phyloP scores from a whole-genome alignment of 2,113 vertebrate genomes.

The Lanius collurio region DNA sequence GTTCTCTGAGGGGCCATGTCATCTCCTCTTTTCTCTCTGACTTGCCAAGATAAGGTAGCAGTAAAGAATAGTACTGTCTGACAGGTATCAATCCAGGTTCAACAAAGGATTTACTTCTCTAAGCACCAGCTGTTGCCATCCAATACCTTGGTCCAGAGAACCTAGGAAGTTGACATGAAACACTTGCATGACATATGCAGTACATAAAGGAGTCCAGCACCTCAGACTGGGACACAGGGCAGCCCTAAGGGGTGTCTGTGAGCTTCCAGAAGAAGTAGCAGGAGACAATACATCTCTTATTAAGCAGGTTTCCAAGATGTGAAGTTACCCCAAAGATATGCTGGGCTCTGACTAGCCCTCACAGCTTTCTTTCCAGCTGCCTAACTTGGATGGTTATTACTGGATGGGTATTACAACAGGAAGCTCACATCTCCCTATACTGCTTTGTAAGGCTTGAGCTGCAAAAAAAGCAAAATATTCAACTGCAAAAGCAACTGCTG shows the following conservation, averaged over 20 bases:
- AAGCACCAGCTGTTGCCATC: not conserved
- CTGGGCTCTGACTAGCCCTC: not conserved
- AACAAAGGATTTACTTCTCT: not conserved
- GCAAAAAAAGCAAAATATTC: not conserved
- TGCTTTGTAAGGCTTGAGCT: not conserved
- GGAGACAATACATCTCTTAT: not conserved
- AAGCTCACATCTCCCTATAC: not conserved
- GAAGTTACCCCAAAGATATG: not conserved
- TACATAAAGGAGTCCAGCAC: not conserved
- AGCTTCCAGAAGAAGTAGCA: not conserved
- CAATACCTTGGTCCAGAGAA: not conserved
- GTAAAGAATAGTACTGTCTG: not conserved
- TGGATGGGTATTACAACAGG: not conserved
- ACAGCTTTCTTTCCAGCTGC: not conserved
- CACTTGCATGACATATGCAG: not conserved
- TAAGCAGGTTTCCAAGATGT: fast-evolving
- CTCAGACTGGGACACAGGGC: not conserved
- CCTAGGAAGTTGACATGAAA: not conserved
- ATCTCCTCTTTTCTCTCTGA: not conserved
- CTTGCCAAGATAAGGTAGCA: not conserved
- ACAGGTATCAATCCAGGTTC: not conserved
- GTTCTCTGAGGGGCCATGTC: fast-evolving
- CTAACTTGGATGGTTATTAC: not conserved
- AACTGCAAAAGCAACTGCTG: not conserved
- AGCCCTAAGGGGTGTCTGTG: not conserved